These are phyloP conservation scores for Toxostoma redivivum DNA, from an alignment of 2,113 vertebrate species.

Conservation along the genomic window DNA sequence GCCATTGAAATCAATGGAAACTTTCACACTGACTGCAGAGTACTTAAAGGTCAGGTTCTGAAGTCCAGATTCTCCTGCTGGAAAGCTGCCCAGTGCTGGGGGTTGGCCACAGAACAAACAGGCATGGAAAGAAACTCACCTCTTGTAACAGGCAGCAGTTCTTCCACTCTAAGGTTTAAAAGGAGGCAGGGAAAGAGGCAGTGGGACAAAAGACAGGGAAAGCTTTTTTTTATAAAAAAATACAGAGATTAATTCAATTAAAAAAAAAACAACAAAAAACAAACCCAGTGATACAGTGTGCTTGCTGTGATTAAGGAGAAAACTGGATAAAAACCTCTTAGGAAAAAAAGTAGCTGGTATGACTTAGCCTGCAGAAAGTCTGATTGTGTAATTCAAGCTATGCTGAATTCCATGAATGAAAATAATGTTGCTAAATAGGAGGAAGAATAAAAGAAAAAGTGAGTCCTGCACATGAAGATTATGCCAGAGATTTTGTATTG, in stretches of 20 bases:
- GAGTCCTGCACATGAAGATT: background rate
- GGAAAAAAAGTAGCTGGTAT: background rate
- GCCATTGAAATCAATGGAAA: slow-evolving; percentile 2
- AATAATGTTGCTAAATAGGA: background rate
- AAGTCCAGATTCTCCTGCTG: background rate
- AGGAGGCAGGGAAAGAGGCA: background rate
- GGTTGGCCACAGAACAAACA: background rate
- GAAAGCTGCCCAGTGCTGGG: background rate
- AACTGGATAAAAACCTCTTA: background rate
- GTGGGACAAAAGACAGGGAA: background rate
- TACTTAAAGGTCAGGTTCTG: background rate
- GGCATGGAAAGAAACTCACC: background rate
- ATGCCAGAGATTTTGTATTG: background rate
- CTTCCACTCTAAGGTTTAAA: background rate
- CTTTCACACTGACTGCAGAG: background rate
- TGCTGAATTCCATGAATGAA: background rate
- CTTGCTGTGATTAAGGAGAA: background rate
- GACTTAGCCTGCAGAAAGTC: background rate
- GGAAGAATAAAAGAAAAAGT: background rate
- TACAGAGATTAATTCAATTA: background rate
- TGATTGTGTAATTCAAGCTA: background rate
- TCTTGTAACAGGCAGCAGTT: background rate
- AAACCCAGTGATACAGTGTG: background rate
- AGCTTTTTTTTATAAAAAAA: background rate
- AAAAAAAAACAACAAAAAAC: background rate